A percentile compares a stretch with the other conserved stretches of the same genome.
Conservation (phyloP, 2,888 invertebrate species). For the Pogonocherus hispidulus region DNA sequence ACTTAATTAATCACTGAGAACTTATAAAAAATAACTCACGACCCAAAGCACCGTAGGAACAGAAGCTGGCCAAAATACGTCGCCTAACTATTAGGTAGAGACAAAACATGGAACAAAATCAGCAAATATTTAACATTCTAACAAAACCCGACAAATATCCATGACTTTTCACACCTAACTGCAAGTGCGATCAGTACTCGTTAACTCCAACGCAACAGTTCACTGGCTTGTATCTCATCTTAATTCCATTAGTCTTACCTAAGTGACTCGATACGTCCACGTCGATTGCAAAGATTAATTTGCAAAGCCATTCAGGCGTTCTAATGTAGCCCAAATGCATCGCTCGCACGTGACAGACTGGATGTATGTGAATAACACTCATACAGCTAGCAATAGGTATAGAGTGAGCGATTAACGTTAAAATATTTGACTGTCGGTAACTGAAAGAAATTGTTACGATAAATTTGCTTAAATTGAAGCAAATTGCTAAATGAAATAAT, state of each 20-base stretch:
- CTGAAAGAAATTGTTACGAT: too few relatives aligned
- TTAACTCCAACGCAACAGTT: background rate
- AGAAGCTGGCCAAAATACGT: too few relatives aligned
- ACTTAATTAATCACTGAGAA: too few relatives aligned
- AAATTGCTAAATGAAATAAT: too few relatives aligned
- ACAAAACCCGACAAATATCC: background rate
- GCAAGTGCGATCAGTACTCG: background rate
- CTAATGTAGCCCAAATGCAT: conserved; percentile 28
- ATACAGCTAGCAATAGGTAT: conserved; percentile 39
- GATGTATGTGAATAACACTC: conserved; percentile 32
- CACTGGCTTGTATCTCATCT: conserved; percentile 19
- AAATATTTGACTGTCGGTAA: too few relatives aligned
- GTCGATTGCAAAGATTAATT: conserved; percentile 25
- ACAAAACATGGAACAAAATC: too few relatives aligned
- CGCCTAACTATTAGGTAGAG: too few relatives aligned
- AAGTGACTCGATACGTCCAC: conserved; percentile 19
- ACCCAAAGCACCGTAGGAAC: too few relatives aligned
- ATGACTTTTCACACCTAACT: background rate
- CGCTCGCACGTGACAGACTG: conserved; percentile 36
- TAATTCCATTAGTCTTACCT: conserved; percentile 27
- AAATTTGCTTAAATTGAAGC: too few relatives aligned
- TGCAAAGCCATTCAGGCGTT: conserved; percentile 15
- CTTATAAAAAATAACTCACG: too few relatives aligned
- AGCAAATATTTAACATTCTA: background rate
- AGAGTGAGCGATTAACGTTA: background rate